Evolutionary conservation across 2,888 invertebrate species (phyloP).

Genomic region (Coecobrya sp.): DNA sequence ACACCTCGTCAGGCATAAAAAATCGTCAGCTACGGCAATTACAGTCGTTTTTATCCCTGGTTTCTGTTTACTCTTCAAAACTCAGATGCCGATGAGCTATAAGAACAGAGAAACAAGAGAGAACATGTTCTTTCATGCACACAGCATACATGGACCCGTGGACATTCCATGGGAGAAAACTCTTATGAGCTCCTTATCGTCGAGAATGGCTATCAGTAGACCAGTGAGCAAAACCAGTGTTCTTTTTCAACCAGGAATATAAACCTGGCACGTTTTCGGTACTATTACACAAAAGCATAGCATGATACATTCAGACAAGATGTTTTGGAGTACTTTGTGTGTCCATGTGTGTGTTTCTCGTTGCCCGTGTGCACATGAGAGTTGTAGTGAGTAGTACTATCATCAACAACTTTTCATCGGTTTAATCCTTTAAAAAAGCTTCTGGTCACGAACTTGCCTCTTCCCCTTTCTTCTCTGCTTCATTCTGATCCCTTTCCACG

Average conservation of each 20-base stretch:
- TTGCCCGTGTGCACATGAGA: neutral
- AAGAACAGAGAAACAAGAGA: neutral
- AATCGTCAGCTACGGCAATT: too few relatives aligned
- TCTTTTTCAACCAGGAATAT: neutral
- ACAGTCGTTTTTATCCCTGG: too few relatives aligned
- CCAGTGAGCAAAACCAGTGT: neutral
- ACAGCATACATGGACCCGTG: neutral
- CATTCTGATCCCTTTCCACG: conserved; percentile 14
- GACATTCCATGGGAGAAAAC: conserved; percentile 36
- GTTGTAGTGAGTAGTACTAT: conserved; percentile 24
- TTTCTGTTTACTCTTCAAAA: too few relatives aligned
- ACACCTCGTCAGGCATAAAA: too few relatives aligned
- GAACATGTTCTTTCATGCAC: conserved; percentile 17
- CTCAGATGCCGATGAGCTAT: neutral
- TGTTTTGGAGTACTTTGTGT: conserved; percentile 42
- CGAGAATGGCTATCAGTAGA: conserved; percentile 20
- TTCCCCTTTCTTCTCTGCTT: conserved; percentile 14
- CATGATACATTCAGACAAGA: conserved; percentile 39
- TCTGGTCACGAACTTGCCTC: conserved; percentile 72
- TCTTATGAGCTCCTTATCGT: neutral
- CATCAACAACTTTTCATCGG: conserved; percentile 66
- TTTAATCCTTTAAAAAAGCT: conserved; percentile 67
- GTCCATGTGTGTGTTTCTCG: neutral
- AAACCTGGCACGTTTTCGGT: neutral
- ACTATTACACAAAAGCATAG: conserved; percentile 9